phyloP scores from a whole-genome alignment of 2,113 vertebrate genomes.

The Lasiurus cinereus region DNA sequence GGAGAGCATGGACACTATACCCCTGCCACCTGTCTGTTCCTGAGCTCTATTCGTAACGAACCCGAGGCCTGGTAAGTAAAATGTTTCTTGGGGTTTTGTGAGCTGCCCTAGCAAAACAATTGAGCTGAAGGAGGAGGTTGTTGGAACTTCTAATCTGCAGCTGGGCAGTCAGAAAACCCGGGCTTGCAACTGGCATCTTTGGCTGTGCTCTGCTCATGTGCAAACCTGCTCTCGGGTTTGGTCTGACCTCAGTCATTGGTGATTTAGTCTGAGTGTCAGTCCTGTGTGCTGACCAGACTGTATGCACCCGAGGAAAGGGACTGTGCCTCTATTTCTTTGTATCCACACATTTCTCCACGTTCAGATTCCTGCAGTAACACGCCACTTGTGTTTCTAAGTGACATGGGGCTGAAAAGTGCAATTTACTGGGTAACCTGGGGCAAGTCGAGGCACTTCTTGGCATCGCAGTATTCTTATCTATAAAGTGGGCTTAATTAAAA shows the following conservation, averaged over 20 bases:
- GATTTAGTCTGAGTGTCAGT: background rate
- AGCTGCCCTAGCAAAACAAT: background rate
- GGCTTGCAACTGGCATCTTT: background rate
- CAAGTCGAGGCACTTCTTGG: background rate
- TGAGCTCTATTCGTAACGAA: background rate
- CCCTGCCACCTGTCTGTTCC: background rate
- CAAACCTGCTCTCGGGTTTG: background rate
- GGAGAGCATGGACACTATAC: background rate
- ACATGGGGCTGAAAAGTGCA: background rate
- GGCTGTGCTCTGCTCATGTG: background rate
- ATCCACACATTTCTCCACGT: background rate
- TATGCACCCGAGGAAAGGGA: background rate
- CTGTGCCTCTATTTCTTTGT: background rate
- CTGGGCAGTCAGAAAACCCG: background rate
- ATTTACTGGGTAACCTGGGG: background rate
- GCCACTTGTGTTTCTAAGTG: background rate
- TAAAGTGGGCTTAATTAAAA: background rate
- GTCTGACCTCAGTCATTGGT: background rate
- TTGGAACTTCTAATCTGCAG: background rate
- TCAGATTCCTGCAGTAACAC: background rate
- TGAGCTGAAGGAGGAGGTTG: background rate
- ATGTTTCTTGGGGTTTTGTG: background rate
- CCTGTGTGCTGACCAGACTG: background rate
- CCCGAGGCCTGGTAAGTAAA: background rate
- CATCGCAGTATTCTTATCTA: background rate